phyloP scores from a whole-genome alignment of 2,113 vertebrate genomes.

The Bufo gargarizans region DNA sequence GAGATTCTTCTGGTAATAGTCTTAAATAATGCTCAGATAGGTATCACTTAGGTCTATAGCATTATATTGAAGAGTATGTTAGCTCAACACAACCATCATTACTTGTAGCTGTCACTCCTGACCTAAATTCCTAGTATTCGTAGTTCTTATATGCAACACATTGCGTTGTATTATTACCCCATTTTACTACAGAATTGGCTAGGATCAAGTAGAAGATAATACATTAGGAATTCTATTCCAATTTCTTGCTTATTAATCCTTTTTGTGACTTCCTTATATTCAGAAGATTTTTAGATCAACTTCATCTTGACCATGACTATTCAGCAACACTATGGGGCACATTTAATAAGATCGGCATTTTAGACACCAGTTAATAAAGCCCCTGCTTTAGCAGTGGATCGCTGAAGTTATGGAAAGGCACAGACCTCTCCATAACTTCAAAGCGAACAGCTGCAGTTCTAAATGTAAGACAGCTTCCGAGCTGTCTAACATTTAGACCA shows the following conservation, averaged over 20 bases:
- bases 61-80: neutral
- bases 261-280: neutral
- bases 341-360: no score
- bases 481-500: no score
- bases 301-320: neutral
- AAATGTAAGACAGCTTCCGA: no score
- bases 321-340: no score
- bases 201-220: neutral
- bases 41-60: neutral
- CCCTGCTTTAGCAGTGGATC: no score
- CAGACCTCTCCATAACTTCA: no score
- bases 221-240: conserved; percentile 18
- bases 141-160: neutral
- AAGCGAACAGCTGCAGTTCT: no score
- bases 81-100: neutral
- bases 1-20: neutral
- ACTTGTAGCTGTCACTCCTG: neutral
- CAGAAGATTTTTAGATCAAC: neutral
- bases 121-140: neutral
- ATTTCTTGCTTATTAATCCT: neutral
- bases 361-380: no score
- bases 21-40: neutral
- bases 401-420: no score
- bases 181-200: conserved; percentile 8
- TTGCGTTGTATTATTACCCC: conserved; percentile 2